Conservation (phyloP, 1,140 invertebrate species). For the Cylas formicarius region DNA sequence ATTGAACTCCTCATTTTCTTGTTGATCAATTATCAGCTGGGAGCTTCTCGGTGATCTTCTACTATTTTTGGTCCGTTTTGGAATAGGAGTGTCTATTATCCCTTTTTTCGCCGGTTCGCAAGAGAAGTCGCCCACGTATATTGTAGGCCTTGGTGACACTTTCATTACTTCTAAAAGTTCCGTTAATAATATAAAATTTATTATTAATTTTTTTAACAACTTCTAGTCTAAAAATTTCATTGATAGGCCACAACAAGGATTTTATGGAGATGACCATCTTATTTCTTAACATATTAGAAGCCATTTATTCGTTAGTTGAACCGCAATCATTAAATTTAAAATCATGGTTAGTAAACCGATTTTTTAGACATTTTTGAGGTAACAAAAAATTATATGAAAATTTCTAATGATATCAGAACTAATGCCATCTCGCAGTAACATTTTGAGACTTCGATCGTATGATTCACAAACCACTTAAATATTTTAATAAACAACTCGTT, state of each 20-base stretch:
- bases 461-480: slow-evolving; percentile 18
- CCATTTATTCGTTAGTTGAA: slow-evolving; percentile 15
- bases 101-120: slow-evolving; percentile 14
- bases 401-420: slow-evolving; percentile 10
- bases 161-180: slow-evolving; percentile 23
- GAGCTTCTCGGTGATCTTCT: slow-evolving; percentile 1
- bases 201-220: slow-evolving; percentile 29
- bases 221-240: slow-evolving; percentile 33
- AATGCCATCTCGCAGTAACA: slow-evolving; percentile 26
- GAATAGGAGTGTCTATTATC: neutral
- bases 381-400: slow-evolving; percentile 28
- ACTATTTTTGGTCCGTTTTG: slow-evolving; percentile 6
- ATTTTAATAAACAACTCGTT: slow-evolving; percentile 20
- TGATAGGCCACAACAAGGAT: slow-evolving; percentile 28
- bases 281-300: slow-evolving; percentile 19
- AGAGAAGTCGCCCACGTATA: slow-evolving; percentile 34
- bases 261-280: slow-evolving; percentile 20
- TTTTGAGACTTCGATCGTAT: slow-evolving; percentile 9
- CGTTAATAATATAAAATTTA: slow-evolving; percentile 34
- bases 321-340: slow-evolving; percentile 27
- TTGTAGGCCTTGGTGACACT: slow-evolving; percentile 27
- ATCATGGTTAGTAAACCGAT: slow-evolving; percentile 23
- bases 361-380: slow-evolving; percentile 17
- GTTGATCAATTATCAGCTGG: neutral
- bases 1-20: neutral